These are phyloP conservation scores for Gobius niger DNA, from an alignment of 2,113 vertebrate species.

Conservation along the genomic window DNA sequence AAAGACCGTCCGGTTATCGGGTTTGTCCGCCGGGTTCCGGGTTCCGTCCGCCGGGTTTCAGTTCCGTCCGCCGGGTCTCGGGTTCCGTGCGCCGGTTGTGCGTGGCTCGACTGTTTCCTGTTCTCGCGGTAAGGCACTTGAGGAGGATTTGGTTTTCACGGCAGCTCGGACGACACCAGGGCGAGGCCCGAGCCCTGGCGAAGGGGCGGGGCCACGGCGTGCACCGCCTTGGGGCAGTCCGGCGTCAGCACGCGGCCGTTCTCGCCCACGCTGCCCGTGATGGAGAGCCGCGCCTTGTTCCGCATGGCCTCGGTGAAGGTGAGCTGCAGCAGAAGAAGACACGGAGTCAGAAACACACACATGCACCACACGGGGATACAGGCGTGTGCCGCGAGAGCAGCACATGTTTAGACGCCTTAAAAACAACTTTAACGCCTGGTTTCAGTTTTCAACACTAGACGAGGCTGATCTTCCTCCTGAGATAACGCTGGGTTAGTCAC, in stretches of 20 bases:
- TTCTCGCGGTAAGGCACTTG: slow-evolving; percentile 94
- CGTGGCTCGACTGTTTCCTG: not conserved
- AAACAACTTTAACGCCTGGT: too few species aligned
- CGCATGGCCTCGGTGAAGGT: slow-evolving; percentile 99
- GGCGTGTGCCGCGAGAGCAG: not conserved
- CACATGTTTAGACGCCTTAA: too few species aligned
- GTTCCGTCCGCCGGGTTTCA: too few species aligned
- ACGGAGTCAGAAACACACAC: not conserved
- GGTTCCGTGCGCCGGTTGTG: too few species aligned
- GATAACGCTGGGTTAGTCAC: too few species aligned
- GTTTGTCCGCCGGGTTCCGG: too few species aligned
- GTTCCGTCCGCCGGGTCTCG: too few species aligned
- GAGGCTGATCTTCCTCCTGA: too few species aligned
- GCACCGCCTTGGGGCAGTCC: slow-evolving; percentile 96
- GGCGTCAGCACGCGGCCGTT: slow-evolving; percentile 96
- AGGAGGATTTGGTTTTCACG: slow-evolving; percentile 97
- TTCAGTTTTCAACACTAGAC: too few species aligned
- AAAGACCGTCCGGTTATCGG: too few species aligned
- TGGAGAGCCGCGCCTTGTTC: slow-evolving; percentile 98
- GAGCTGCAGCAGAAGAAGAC: slow-evolving; percentile 77
- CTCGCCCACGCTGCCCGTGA: slow-evolving; percentile 97
- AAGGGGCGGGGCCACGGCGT: slow-evolving; percentile 86
- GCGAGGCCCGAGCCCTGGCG: slow-evolving; percentile 97
- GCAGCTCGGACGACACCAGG: slow-evolving; percentile 97
- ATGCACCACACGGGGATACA: slow-evolving; percentile 17